Base-by-base conservation (phyloP, 1,140 invertebrate species). In the Bombus affinis region DNA sequence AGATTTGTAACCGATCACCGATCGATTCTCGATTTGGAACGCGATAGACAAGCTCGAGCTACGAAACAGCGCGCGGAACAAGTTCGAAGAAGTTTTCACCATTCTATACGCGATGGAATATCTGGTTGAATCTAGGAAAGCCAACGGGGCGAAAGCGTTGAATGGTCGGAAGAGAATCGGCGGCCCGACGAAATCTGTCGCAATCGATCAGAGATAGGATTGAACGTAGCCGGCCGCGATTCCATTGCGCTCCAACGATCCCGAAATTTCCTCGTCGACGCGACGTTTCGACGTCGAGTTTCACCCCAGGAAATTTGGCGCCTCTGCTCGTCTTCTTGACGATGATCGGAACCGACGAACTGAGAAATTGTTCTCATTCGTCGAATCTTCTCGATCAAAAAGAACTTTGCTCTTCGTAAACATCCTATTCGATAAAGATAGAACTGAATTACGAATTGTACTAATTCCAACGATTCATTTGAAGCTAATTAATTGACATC, bases 151-250 rank as follows among this genome's bases (percentile, higher is more conserved):
- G 88, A 88, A 71, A 80, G 84, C 75, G 80, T 62, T 62, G 70
- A 74, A 81, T 28, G 59, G 59, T 82, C 66, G 81, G 72, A 81
- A 62, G 65, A 75, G 82, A 66, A 59, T 44, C 76, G 76, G n/a
- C 80, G 72, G 68, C 37, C 53, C 75, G 84, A 79, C 80, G 72
- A 81, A 86, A 89, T 86, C 88, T 89, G 84, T 89, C 88, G 88
- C 81, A 74, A 89, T 89, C 84, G 88, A 89, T 89, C 88, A 77
- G 44, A 74, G 78, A 86, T 85, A 88, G 81, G 79, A 81, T 86
- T 88, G 74, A 74, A 70, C 62, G 42, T 65, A 53, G 72, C 62
- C 77, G 76, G 78, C 78, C 87, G 87, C 88, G 83, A 86, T 82
- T 53, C n/a, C 73, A 68, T 78, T 35, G 65, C 87, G 84, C 88